A percentile compares a stretch with the other conserved stretches of the same genome.
These are phyloP conservation scores for Varanus komodoensis DNA, from an alignment of 2,113 vertebrate genomes.

Conservation along the genomic window DNA sequence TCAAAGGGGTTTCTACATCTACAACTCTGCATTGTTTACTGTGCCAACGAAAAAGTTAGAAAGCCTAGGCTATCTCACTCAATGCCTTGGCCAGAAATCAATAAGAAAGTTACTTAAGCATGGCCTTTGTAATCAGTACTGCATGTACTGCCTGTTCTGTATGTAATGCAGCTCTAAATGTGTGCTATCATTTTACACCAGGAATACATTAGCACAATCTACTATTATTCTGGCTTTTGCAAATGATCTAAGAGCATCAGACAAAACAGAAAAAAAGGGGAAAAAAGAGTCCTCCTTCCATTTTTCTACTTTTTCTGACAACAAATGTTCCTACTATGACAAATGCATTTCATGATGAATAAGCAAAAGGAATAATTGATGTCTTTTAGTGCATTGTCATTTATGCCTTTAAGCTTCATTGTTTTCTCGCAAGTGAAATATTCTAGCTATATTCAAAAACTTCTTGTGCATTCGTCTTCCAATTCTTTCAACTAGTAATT, in stretches of 20 bases:
- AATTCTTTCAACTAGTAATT: not conserved
- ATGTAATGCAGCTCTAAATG: slow-evolving; percentile 68
- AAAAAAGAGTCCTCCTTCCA: not conserved
- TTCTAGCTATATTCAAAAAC: not conserved
- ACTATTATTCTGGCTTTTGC: slow-evolving; percentile 67
- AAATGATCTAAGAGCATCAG: slow-evolving; percentile 54
- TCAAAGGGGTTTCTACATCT: not conserved
- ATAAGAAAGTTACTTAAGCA: slow-evolving; percentile 70
- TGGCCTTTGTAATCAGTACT: slow-evolving; percentile 72
- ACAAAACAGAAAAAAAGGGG: too few relatives aligned
- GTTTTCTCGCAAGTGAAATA: not conserved
- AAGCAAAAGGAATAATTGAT: slow-evolving; percentile 38
- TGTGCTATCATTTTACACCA: slow-evolving; percentile 73
- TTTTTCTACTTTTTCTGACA: slow-evolving; percentile 67
- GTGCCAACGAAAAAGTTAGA: slow-evolving; percentile 69
- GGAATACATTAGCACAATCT: slow-evolving; percentile 77
- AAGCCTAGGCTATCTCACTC: slow-evolving; percentile 58
- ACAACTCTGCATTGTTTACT: slow-evolving; percentile 47
- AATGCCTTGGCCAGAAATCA: slow-evolving; percentile 76
- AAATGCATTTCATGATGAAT: slow-evolving; percentile 59
- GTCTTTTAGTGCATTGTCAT: slow-evolving; percentile 34
- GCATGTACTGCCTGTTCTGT: slow-evolving; percentile 67
- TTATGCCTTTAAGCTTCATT: fast-evolving
- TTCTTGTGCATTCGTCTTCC: not conserved
- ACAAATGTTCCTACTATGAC: slow-evolving; percentile 45